Base-by-base conservation (phyloP, 1,140 invertebrate species). In the Nomia melanderi region DNA sequence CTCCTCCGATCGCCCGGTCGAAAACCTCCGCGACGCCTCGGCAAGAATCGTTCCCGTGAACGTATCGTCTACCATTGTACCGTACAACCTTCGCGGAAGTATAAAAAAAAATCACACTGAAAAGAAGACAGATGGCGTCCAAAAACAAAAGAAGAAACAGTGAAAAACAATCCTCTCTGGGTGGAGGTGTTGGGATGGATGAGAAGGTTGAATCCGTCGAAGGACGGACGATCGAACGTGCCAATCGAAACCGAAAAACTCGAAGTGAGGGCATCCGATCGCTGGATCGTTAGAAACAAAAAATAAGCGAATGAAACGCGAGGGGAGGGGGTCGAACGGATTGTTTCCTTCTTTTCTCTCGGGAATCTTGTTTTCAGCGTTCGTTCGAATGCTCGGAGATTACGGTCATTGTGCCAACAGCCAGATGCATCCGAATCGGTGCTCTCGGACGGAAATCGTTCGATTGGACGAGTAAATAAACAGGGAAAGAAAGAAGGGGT, bases 361-460 rank as follows among this genome's bases (percentile, higher is more conserved):
- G n/a, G n/a, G n/a, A n/a, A n/a, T n/a, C n/a, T n/a, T n/a, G n/a
- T n/a, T n/a, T n/a, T n/a, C n/a, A n/a, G n/a, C 4, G 8, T 39
- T 39, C 6, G 8, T 44, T 56, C 63, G 50, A 41, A 57, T 17
- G 63, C 67, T 75, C 67, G 67, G n/a, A n/a, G n/a, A n/a, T n/a
- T n/a, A n/a, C 63, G 41, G 53, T 69, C 64, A 69, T 75, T 69
- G 64, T 59, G 73, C 62, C 54, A 54, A 39, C 50, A 23, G 53
- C 23, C 47, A 36, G 39, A 47, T 72, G 56, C 44, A 56, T 39
- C n/a, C 39, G 20, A n/a, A n/a, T n/a, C n/a, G n/a, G n/a, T n/a
- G n/a, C n/a, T n/a, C n/a, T n/a, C n/a, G 39, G 29, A 33, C n/a
- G 23, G 50, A 25, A 23, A 11, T 11, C 50, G 50, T 25, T 20